Evolutionary conservation across 2,113 vertebrate species (phyloP).

Genomic region (Rhynchomys soricoides): DNA sequence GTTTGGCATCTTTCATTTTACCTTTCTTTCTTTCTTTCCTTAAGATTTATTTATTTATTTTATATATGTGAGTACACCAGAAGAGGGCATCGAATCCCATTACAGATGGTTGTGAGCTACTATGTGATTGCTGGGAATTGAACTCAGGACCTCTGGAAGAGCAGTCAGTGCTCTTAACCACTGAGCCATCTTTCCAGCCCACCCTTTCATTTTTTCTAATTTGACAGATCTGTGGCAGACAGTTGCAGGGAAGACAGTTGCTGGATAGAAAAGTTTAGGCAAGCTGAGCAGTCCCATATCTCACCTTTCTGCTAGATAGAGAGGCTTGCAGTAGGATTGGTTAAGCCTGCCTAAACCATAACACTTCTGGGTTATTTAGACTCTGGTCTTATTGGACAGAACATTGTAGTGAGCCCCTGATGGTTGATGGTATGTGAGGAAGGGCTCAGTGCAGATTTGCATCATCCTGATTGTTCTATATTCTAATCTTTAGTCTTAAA

Average conservation of each 20-base stretch:
- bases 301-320: neutral
- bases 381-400: neutral
- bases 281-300: neutral
- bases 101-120: too few relatives aligned
- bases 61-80: too few relatives aligned
- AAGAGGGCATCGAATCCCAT: too few relatives aligned
- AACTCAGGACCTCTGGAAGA: too few relatives aligned
- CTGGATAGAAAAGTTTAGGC: constrained; percentile 9
- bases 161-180: too few relatives aligned
- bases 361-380: constrained; percentile 42
- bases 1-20: too few relatives aligned
- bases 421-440: neutral
- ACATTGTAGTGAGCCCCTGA: constrained; percentile 16
- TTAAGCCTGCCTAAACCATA: neutral
- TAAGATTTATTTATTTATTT: too few relatives aligned
- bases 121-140: too few relatives aligned
- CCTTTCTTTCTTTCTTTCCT: too few relatives aligned
- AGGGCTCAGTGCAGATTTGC: neutral
- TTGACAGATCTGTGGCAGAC: neutral
- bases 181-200: too few relatives aligned
- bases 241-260: constrained; percentile 10
- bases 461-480: neutral
- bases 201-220: neutral
- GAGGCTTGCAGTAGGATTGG: neutral
- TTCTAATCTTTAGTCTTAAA: constrained; percentile 40